Evolutionary conservation across 2,113 vertebrate genomes (phyloP), one percentile per base, ranked within the genome.

Genomic region (Carollia perspicillata): DNA sequence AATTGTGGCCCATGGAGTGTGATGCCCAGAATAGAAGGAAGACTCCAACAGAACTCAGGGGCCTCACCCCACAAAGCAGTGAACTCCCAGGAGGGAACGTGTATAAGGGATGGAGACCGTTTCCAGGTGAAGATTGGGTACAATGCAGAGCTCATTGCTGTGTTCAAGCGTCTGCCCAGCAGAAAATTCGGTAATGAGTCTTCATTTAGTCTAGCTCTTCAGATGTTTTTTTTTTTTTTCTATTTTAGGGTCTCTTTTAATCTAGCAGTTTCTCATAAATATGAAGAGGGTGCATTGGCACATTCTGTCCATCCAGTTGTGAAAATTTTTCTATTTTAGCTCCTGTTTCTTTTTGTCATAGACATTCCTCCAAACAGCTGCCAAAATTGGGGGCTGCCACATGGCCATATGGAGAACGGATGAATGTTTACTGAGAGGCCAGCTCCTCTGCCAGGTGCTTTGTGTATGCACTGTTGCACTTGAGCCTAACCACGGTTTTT

Each of bases 71-170:
- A 98, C 78, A 99, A 98, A 94, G 66, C 97, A 44, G 88, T 75
- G 14, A 92, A 93, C 84, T 92, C 97, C 79, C 97, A 98, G 12
- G 98, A 98, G 92, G 99, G 99, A 33, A 98, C 94, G 51, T 99
- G 99, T 85, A 95, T 99, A 14, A 96, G 97, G 90, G 98, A 98
- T 0, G 98, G 99, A 47, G 98, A 98, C 49, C 98, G 99, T 23
- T 99, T 99, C 98, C 98, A 98, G 90, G 99, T 99, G 0, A 99
- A 99, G 97, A 98, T 99, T 11, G 97, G 99, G 26, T 99, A 99
- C 97, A 98, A 99, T 2, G 97, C 98, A 5, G 98, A 99, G 37
- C 99, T 99, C 60, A 97, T 99, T 79, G 96, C 98, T 6, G 95
- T 99, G 86, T 99, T 99, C 95, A 99, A 99, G 98, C 98, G 95